phyloP scores from a whole-genome alignment of 2,888 invertebrate species.

The Tachina fera region DNA sequence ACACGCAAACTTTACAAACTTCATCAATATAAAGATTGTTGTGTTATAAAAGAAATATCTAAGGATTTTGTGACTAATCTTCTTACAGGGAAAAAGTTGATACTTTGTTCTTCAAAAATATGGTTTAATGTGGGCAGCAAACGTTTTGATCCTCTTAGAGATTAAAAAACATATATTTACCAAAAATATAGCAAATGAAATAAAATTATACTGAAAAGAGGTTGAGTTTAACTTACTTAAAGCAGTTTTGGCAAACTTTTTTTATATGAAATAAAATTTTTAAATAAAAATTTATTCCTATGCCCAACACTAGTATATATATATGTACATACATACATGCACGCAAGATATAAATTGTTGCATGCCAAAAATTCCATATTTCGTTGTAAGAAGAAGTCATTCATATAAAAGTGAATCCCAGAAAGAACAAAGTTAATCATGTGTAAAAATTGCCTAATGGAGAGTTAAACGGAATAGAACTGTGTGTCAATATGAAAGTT shows the following conservation, averaged over 20 bases:
- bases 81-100: constrained; percentile 49
- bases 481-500: constrained; percentile 34
- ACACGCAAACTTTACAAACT: constrained; percentile 35
- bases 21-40: constrained; percentile 54
- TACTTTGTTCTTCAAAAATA: constrained; percentile 27
- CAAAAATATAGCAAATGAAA: neutral
- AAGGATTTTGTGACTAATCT: constrained; percentile 60
- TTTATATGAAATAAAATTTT: neutral
- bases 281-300: neutral
- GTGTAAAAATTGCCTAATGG: constrained; percentile 68
- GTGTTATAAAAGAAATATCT: constrained; percentile 51
- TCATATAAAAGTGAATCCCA: constrained; percentile 49
- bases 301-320: constrained; percentile 35
- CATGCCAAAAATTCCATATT: constrained; percentile 54
- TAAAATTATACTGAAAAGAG: neutral
- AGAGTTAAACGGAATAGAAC: constrained; percentile 67
- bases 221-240: neutral
- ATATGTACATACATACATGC: neutral
- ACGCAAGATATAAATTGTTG: constrained; percentile 19
- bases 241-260: neutral
- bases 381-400: constrained; percentile 49
- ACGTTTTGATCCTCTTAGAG: neutral
- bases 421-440: constrained; percentile 57
- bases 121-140: constrained; percentile 26
- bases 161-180: neutral